Base-by-base conservation (phyloP, 64 coral and sea anemone genomes). In the Actinia equina region DNA sequence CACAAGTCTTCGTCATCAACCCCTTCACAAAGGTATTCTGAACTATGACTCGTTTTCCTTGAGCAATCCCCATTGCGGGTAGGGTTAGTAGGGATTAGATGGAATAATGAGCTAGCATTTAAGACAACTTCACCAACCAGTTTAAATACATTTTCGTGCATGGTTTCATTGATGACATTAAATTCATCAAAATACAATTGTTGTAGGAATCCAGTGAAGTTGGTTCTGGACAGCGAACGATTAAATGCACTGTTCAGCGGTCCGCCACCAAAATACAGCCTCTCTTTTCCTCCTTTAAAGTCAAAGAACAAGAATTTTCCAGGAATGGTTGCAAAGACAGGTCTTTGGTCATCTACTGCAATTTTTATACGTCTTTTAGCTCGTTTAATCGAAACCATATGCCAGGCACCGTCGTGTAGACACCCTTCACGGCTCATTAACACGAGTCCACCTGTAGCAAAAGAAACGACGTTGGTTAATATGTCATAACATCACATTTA, bases 181-280 rank as follows among this genome's bases (percentile, higher is more conserved):
- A 83, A 43, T 44, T 86, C 77, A 49, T 92, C 85, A 87, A 92
- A 92, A 20, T 82, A 25, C 61, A 92, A 83, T 30, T 92, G 85
- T 20, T 87, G 77, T 13, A 92, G 59, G 55, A 58, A 87, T 0
- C 90, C 90, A 27, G 77, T 87, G 23, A 74, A 92, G 56, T 85
- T 85, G 6, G 52, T 37, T 43, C 23, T 54, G 17, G 83, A 85
- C 6, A 82, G 27, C 5, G 56, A 27, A 44, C 77, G 67, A 63
- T 82, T n/a, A 22, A 87, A 63, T 56, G 90, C 78, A 0, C 53
- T 70, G 17, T 3, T 61, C 58, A 52, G n/a, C 2, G 90, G 90
- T 20, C 90, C 90, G 0, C 90, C 90, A 0, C 90, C 84, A 42
- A 87, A 92, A 55, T 77, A 83, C 45, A 92, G 82, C 5, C 56